Base-by-base conservation (phyloP, 2,888 invertebrate genomes). In the Hypselothyrea guttata region DNA sequence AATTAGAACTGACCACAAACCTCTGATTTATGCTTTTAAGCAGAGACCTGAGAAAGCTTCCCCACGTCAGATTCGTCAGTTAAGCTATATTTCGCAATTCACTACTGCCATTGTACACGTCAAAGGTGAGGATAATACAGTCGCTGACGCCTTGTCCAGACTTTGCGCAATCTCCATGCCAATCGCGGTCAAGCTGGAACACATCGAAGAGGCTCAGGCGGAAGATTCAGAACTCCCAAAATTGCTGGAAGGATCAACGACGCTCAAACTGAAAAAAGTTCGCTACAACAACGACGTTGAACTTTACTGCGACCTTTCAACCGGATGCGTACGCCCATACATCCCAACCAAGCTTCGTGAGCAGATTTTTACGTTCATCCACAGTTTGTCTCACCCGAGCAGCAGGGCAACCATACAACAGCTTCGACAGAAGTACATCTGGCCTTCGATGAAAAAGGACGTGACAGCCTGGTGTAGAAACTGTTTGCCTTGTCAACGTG, bases 21-120 rank as follows among this genome's bases (percentile, higher is more conserved):
- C n/a, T 8, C 22, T 46, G 2, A 12, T 30, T 1, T 16, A 38
- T 8, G 48, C 16, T 7, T 46, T 35, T 5, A 0, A 9, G 2
- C 28, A 40, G 27, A 30, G 18, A n/a, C 13, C 40, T 4, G 46
- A 54, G 11, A 54, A 54, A 11, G 38, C 45, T n/a, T 46, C 37
- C 1, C 31, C 33, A 27, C 8, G 33, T 0, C 34, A 47, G 33
- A 33, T 53, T 0, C 33, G 46, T 1, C 27, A 54, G 5, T 38
- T 38, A 5, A 22, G n/a, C 13, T 54, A 16, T 11, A 46, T 38
- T 1, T 22, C 22, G 7, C 22, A 5, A 22, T 22, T 22, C 22
- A 4, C 22, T 5, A 22, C 22, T 22, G 5, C 22, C 22, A 22
- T 22, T n/a, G n/a, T n/a, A n/a, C n/a, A n/a, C n/a, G n/a, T 22